Base-by-base conservation (phyloP, 2,888 invertebrate genomes). In the Thalpophila matura region DNA sequence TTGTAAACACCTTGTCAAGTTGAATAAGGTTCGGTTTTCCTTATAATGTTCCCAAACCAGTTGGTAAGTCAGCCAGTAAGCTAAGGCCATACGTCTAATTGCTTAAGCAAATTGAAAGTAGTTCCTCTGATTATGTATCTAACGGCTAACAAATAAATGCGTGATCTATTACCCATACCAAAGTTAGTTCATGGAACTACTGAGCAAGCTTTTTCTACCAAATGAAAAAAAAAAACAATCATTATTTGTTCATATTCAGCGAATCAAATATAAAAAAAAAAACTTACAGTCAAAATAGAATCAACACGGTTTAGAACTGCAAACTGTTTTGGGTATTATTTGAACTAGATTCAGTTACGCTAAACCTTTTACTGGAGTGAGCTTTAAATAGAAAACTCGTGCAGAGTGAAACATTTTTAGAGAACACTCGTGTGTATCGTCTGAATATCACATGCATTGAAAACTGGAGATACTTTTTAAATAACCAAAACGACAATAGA, bases 1-100 rank as follows among this genome's bases (percentile, higher is more conserved):
- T 29, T 22, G 5, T 51, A 49, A 72, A 43, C 24, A 33, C 42
- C 53, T 63, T 43, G 56, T 26, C 47, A 60, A 50, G 14, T 59
- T 45, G 18, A 29, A 40, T 5, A 12, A 29, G 38, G 10, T 26
- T 20, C n/a, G 33, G 33, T 54, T 53, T 67, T 45, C 47, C 27
- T 50, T 33, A 29, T 35, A 26, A 37, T 37, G n/a, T 14, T 18
- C 10, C 3, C 16, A 10, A 45, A 35, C 18, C 26, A 40, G 29
- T 12, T 12, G 47, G 7, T 5, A 45, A 38, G 26, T 38, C 31
- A 22, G 0, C 7, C 10, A 33, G 31, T 18, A 51, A 26, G 20
- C 9, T 18, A 40, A 10, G n/a, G n/a, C n/a, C n/a, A n/a, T n/a
- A n/a, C n/a, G n/a, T n/a, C n/a, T 29, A 26, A 45, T 29, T 31